Evolutionary conservation across 2,888 invertebrate genomes (phyloP).

Genomic region (Zaprionus lineosus): DNA sequence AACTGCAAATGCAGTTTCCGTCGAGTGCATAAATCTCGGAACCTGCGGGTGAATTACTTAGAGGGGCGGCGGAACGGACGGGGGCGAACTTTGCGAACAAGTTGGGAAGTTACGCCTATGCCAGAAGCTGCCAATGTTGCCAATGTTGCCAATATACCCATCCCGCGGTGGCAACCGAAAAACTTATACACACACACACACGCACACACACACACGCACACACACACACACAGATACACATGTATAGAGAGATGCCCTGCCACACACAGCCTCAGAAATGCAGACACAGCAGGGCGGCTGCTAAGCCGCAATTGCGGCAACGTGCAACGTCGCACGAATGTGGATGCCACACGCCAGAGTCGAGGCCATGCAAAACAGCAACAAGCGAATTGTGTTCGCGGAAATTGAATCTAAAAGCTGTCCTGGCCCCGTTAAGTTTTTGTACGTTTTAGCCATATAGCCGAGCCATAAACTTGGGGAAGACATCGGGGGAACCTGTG

Average conservation of each 20-base stretch:
- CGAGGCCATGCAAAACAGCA: slow-evolving; percentile 65
- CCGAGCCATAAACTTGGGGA: slow-evolving; percentile 56
- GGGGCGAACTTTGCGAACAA: slow-evolving; percentile 52
- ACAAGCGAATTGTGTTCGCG: slow-evolving; percentile 63
- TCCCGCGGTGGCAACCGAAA: no score
- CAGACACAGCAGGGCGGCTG: no score
- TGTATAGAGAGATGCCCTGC: no score
- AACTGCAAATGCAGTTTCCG: slow-evolving; percentile 44
- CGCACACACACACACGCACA: not conserved
- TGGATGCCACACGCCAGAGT: slow-evolving; percentile 13
- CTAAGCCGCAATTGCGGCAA: no score
- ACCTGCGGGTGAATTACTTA: slow-evolving; percentile 69
- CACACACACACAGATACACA: not conserved
- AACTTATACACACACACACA: slow-evolving; percentile 15
- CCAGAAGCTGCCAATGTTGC: slow-evolving; percentile 67
- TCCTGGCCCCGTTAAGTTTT: slow-evolving; percentile 25
- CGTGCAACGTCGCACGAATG: no score
- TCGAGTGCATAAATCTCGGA: slow-evolving; percentile 65
- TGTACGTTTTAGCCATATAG: slow-evolving; percentile 43
- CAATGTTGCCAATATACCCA: slow-evolving; percentile 45
- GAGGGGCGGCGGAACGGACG: slow-evolving; percentile 45
- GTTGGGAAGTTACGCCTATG: slow-evolving; percentile 64
- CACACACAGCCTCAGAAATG: slow-evolving; percentile 4
- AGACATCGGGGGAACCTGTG: slow-evolving; percentile 50
- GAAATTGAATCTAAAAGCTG: slow-evolving; percentile 73